Evolutionary conservation across 2,888 invertebrate species (phyloP).

Genomic region (Drosophila stalkeri): DNA sequence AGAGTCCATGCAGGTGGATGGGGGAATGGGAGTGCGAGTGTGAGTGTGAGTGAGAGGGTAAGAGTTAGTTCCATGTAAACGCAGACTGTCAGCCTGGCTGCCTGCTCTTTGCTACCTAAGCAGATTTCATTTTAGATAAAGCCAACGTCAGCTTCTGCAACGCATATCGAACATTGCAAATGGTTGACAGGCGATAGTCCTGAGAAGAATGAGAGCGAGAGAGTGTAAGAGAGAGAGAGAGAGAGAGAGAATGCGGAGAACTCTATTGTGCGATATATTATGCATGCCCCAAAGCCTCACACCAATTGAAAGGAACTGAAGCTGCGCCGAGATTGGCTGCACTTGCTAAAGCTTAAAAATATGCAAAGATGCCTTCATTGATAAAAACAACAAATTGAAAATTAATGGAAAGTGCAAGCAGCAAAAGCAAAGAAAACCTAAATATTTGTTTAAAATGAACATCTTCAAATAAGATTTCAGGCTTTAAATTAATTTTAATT

Average conservation of each 20-base stretch:
- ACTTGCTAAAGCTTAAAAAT: conserved; percentile 16
- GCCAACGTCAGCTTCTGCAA: conserved; percentile 65
- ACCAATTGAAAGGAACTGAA: conserved; percentile 47
- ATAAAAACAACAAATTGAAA: conserved; percentile 50
- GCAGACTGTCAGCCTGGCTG: conserved; percentile 19
- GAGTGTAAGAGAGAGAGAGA: neutral
- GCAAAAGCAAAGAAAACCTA: neutral
- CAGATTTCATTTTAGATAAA: conserved; percentile 77
- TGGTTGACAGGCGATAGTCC: conserved; percentile 51
- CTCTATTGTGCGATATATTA: conserved; percentile 40
- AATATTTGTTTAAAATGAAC: neutral
- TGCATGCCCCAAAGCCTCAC: conserved; percentile 48
- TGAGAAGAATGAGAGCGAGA: neutral
- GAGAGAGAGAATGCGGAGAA: neutral
- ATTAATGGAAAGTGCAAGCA: conserved; percentile 16
- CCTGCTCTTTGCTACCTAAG: conserved; percentile 63
- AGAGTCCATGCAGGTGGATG: neutral
- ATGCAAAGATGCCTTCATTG: conserved; percentile 32
- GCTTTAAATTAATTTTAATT: neutral
- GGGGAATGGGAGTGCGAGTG: neutral
- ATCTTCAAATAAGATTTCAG: no score
- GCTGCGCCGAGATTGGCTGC: conserved; percentile 27
- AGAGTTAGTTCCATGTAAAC: conserved; percentile 15
- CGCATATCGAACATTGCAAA: conserved; percentile 60
- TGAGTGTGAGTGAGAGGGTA: neutral